Evolutionary conservation across 2,797 vertebrate genomes (phyloP).

Genomic region (Cottoperca gobio): DNA sequence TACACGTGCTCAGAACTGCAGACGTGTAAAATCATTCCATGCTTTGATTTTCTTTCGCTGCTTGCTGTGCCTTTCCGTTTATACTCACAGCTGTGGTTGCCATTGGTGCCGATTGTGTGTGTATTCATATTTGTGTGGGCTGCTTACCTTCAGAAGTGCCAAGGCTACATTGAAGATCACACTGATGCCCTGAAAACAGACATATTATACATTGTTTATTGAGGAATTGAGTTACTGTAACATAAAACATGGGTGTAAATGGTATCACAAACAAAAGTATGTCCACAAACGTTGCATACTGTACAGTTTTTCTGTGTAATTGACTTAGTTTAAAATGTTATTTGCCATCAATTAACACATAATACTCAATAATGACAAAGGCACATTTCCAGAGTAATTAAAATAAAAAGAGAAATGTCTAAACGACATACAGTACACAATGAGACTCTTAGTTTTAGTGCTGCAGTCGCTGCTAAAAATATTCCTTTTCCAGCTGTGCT

Average conservation of each 20-base stretch:
- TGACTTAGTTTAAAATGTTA: background rate
- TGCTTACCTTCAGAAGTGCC: conserved; percentile 94
- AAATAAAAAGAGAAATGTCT: background rate
- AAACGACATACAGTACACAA: background rate
- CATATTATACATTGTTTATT: background rate
- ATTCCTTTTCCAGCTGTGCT: background rate
- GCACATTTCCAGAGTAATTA: background rate
- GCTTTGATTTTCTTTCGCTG: conserved; percentile 12
- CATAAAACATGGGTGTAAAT: background rate
- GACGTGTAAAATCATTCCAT: conserved; percentile 12
- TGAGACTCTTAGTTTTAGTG: background rate
- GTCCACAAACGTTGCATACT: no score
- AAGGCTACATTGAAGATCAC: conserved; percentile 99
- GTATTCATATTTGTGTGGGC: background rate
- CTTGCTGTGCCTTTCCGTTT: conserved; percentile 29
- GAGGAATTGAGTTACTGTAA: background rate
- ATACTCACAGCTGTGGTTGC: conserved; percentile 13
- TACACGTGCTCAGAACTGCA: conserved; percentile 3
- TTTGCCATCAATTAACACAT: background rate
- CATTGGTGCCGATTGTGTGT: background rate
- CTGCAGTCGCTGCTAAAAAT: background rate
- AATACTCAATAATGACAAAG: background rate
- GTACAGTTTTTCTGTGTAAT: background rate
- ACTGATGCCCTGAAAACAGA: conserved; percentile 92
- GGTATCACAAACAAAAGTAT: background rate